Base-by-base conservation (phyloP, 2,797 vertebrate species). In the Falco cherrug region DNA sequence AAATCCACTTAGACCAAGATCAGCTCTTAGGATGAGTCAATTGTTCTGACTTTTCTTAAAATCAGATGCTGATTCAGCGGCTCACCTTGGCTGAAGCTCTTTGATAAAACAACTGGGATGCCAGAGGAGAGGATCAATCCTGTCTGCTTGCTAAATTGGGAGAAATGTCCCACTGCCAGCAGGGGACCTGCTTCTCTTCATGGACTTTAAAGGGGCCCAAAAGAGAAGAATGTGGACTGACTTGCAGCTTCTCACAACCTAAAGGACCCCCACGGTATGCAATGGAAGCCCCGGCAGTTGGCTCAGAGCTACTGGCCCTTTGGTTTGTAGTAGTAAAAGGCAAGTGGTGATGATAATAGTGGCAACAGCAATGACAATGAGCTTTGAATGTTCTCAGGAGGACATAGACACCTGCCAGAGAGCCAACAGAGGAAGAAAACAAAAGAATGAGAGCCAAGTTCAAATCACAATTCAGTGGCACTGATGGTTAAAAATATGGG, bases 101-200 rank as follows among this genome's bases (percentile, higher is more conserved):
- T 64, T 18, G 73, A 56, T 26, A 51, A 50, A 59, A 48, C 22
- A n/a, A 3, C 1, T 35, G 28, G 37, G n/a, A 25, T 80, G 47
- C 17, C 56, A 33, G 19, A 70, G 16, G 15, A 29, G 14, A 47
- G 11, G 29, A 29, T 29, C 20, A 5, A 21, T 41, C 35, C n/a
- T 11, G 9, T 24, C 50, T 51, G 20, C 33, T 11, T 14, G 7
- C 33, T 28, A 8, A 39, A 75, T 9, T 1, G 9, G 21, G 22
- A 59, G 5, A 47, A 7, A 10, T 21, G 31, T 18, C 60, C 43
- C 39, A 63, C 9, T 13, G 6, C 54, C 41, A 68, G 18, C 3
- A 12, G 13, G 4, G 16, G 5, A 9, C 11, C 39, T n/a, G 6
- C n/a, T n/a, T 22, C 41, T 31, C 37, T n/a, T 29, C 0, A 0